A percentile compares a stretch with the other conserved stretches of the same genome.
phyloP scores from a whole-genome alignment of 2,888 invertebrate species.

The Pomacea canaliculata region DNA sequence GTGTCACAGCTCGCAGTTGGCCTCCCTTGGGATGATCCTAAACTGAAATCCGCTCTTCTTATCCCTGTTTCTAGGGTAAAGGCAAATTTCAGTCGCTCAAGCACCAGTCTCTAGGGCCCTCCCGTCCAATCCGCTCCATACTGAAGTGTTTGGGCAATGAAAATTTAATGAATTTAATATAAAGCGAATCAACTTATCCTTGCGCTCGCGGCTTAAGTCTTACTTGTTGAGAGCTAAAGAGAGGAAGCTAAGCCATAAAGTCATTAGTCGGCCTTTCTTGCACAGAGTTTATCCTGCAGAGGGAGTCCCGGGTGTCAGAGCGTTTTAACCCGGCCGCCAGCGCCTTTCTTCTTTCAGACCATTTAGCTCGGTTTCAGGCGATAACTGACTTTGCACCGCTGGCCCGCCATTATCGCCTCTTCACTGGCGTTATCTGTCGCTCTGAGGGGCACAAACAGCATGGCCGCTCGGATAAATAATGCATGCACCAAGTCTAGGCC shows the following conservation, averaged over 20 bases:
- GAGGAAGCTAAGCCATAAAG: constrained; percentile 33
- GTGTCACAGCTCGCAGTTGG: constrained; percentile 13
- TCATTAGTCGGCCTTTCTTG: constrained; percentile 29
- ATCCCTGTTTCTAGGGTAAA: constrained; percentile 12
- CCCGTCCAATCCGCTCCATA: constrained; percentile 33
- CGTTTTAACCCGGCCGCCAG: constrained; percentile 33
- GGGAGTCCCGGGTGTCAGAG: constrained; percentile 36
- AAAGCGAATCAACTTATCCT: constrained; percentile 41
- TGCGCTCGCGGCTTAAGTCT: constrained; percentile 29
- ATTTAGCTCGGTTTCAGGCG: constrained; percentile 30
- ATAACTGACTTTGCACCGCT: constrained; percentile 38
- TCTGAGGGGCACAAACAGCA: constrained; percentile 19
- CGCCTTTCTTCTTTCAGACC: constrained; percentile 11
- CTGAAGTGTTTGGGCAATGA: constrained; percentile 38
- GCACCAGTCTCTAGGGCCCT: constrained; percentile 4
- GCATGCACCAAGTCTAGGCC: constrained; percentile 34
- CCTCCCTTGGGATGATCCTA: constrained; percentile 18
- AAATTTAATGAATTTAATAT: constrained; percentile 46
- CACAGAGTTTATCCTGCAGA: constrained; percentile 28
- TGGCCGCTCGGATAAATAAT: constrained; percentile 33
- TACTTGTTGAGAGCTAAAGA: constrained; percentile 32
- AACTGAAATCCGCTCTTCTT: constrained; percentile 20
- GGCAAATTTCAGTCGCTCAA: constrained; percentile 20
- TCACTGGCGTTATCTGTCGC: constrained; percentile 18
- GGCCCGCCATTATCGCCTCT: constrained; percentile 35